Base-by-base conservation (phyloP, 1,140 invertebrate genomes). In the Copidosoma floridanum region DNA sequence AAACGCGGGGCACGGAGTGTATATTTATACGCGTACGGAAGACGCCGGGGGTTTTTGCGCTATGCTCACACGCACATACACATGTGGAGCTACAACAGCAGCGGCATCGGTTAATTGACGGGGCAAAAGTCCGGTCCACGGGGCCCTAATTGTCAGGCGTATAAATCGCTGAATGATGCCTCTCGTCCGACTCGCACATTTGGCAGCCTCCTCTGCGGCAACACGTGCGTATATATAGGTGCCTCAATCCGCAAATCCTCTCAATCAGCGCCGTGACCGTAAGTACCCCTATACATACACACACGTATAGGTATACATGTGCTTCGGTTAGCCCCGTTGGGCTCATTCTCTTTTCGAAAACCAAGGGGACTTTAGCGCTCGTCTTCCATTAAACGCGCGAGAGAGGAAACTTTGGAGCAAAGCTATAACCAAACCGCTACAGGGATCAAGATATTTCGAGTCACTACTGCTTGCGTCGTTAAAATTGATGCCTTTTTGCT, bases 71-170 rank as follows among this genome's bases (percentile, higher is more conserved):
- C n/a, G n/a, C n/a, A n/a, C n/a, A n/a, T n/a, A n/a, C n/a, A n/a
- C n/a, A n/a, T n/a, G n/a, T n/a, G n/a, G n/a, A n/a, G n/a, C n/a
- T n/a, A n/a, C n/a, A n/a, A n/a, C n/a, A n/a, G n/a, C n/a, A n/a
- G n/a, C n/a, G n/a, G n/a, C n/a, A n/a, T n/a, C 18, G 35, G 50
- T 26, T 57, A 57, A 57, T 57, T 57, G 56, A 38, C 24, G 44
- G 32, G 4, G 41, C 27, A 40, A 18, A 29, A 16, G 46, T 14
- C 10, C 20, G 29, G 38, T 53, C 43, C 35, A n/a, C 35, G 57
- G 57, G 47, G 48, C 27, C 44, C 66, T 74, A 72, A 74, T 72
- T 71, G 69, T 71, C 70, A 71, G 68, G 65, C 68, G 63, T 65
- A 68, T 68, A 71, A 68, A 70, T 68, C 48, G 69, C 61, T 64